Conservation (phyloP, 2,113 vertebrate genomes). For the Cranoglanis bouderius region DNA sequence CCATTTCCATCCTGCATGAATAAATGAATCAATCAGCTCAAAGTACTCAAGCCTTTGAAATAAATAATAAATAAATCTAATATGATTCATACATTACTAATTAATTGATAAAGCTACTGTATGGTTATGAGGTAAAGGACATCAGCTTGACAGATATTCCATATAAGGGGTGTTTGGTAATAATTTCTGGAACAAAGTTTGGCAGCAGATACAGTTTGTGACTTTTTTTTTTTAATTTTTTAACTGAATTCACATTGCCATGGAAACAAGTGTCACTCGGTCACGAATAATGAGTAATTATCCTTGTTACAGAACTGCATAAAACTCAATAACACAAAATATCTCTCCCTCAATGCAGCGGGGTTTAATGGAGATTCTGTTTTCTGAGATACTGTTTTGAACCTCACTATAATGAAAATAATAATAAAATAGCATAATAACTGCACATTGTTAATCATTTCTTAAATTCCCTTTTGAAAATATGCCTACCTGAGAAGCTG, state of each 20-base stretch:
- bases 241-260: conserved; percentile 40
- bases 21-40: conserved; percentile 1
- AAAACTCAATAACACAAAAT: conserved; percentile 32
- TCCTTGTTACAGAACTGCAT: conserved; percentile 39
- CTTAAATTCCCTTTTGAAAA: not conserved
- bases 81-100: conserved; percentile 6
- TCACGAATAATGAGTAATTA: conserved; percentile 20
- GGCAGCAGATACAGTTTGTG: conserved; percentile 38
- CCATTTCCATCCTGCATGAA: conserved; percentile 76
- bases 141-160: conserved; percentile 8
- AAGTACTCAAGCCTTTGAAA: not conserved
- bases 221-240: conserved; percentile 31
- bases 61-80: conserved; percentile 21
- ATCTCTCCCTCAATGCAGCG: not conserved
- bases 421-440: not conserved
- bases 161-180: not conserved
- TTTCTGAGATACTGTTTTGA: no score
- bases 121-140: conserved; percentile 19
- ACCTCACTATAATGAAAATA: not conserved
- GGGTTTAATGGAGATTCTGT: not conserved
- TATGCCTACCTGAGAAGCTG: conserved; percentile 69
- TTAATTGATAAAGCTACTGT: conserved; percentile 12
- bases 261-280: conserved; percentile 45
- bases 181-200: conserved; percentile 10
- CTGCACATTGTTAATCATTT: not conserved